Evolutionary conservation across 2,888 invertebrate species (phyloP).

Genomic region (Pocota personata): DNA sequence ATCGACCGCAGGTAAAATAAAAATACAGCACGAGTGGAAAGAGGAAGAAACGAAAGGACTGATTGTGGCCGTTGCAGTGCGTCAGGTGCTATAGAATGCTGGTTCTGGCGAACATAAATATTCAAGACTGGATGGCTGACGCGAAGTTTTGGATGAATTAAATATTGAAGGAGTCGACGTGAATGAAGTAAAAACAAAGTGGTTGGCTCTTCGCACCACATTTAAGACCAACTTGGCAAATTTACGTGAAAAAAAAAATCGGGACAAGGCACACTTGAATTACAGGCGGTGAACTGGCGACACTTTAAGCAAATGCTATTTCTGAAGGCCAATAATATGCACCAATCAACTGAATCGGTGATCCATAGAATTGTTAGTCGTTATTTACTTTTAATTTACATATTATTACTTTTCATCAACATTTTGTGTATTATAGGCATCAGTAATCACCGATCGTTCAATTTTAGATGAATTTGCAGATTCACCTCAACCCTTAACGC

Average conservation of each 20-base stretch:
- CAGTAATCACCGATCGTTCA: not conserved
- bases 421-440: not conserved
- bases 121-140: not conserved
- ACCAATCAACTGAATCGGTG: not conserved
- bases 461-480: not conserved
- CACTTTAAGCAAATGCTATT: not conserved
- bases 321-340: not conserved
- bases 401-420: not conserved
- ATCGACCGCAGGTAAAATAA: not conserved
- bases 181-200: not conserved
- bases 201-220: slow-evolving; percentile 1
- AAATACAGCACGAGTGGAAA: not conserved
- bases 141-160: not conserved
- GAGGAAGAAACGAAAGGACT: not conserved
- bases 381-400: not conserved
- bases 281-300: not conserved
- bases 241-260: not conserved
- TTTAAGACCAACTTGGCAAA: slow-evolving; percentile 4
- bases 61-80: slow-evolving; percentile 1
- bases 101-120: not conserved
- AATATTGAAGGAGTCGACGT: no score
- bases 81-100: not conserved
- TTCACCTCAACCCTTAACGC: no score
- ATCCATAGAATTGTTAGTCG: not conserved
- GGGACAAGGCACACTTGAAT: not conserved